Evolutionary conservation across 2,888 invertebrate genomes (phyloP).

Genomic region (Ceramica pisi): DNA sequence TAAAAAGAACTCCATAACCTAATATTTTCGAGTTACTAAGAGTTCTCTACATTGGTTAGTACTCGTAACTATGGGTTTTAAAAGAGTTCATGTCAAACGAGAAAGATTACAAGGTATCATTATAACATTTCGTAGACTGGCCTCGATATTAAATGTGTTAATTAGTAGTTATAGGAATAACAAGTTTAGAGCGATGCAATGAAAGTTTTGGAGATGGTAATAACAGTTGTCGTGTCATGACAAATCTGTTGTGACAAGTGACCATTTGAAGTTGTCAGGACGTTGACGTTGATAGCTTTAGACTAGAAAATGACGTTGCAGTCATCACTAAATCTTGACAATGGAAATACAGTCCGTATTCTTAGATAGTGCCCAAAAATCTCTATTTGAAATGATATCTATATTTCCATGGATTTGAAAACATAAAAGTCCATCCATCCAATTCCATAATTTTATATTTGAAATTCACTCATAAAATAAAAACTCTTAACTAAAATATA

Average conservation of each 20-base stretch:
- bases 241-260: slow-evolving; percentile 54
- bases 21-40: background rate
- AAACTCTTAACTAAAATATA: no score
- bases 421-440: no score
- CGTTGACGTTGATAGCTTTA: slow-evolving; percentile 1
- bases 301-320: slow-evolving; percentile 18
- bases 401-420: no score
- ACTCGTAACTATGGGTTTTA: slow-evolving; percentile 24
- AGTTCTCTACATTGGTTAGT: slow-evolving; percentile 24
- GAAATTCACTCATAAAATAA: no score
- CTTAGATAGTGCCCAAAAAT: background rate
- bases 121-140: slow-evolving; percentile 68
- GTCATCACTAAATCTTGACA: background rate
- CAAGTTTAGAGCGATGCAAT: slow-evolving; percentile 44
- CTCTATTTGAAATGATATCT: background rate
- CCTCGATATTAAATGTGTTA: slow-evolving; percentile 65
- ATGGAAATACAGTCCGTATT: background rate
- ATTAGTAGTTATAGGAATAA: slow-evolving; percentile 63
- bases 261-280: slow-evolving; percentile 32
- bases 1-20: background rate
- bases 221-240: slow-evolving; percentile 27
- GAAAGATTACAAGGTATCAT: slow-evolving; percentile 69
- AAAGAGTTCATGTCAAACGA: slow-evolving; percentile 65
- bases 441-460: no score
- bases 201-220: slow-evolving; percentile 47